A percentile compares a stretch with the other conserved stretches of the same genome.
Conservation (phyloP, 2,113 vertebrate species). For the Hypocryptadius cinnamomeus region DNA sequence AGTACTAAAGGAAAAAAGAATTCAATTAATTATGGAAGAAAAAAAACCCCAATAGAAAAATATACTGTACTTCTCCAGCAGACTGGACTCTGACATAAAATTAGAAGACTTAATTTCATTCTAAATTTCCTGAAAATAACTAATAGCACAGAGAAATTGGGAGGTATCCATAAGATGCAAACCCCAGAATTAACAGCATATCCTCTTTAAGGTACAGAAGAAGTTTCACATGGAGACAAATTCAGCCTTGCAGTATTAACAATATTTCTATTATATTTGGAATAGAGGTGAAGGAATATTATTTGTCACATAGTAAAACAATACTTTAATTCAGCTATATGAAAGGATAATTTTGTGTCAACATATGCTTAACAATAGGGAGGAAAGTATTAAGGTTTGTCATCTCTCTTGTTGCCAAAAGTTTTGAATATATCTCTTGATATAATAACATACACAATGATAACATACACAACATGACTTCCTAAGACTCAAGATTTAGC, state of each 20-base stretch:
- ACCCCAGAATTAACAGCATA: not conserved
- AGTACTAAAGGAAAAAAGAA: not conserved
- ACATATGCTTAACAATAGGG: not conserved
- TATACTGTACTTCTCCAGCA: no score
- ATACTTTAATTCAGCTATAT: not conserved
- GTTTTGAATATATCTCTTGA: not conserved
- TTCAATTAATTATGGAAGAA: not conserved
- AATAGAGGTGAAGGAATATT: not conserved
- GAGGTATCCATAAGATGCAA: not conserved
- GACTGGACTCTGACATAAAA: not conserved
- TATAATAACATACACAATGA: not conserved
- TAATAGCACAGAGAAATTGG: not conserved
- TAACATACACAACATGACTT: not conserved
- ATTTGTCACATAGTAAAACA: not conserved
- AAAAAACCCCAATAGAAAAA: not conserved
- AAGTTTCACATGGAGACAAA: not conserved
- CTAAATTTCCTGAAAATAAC: not conserved
- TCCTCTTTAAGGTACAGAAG: not conserved
- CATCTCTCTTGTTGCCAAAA: not conserved
- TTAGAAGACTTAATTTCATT: not conserved
- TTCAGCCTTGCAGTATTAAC: not conserved
- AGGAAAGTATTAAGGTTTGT: not conserved
- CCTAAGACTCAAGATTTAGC: not conserved
- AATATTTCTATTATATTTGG: not conserved
- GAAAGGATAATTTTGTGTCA: not conserved